Evolutionary conservation across 2,888 invertebrate species (phyloP), one percentile per base, ranked within the genome.

Genomic region (Tridacna gigas): DNA sequence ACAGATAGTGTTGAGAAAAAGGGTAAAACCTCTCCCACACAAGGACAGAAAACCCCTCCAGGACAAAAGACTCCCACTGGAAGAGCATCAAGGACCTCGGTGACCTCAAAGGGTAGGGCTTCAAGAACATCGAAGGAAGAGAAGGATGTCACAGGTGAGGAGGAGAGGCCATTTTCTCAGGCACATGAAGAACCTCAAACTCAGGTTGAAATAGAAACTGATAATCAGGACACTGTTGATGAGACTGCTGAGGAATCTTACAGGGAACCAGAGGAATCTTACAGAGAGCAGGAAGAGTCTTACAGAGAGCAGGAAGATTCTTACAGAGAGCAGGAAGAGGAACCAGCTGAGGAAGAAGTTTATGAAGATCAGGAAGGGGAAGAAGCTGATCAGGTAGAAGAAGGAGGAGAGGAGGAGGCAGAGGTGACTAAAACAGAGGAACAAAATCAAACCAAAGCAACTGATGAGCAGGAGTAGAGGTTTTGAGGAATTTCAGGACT

Each of bases 171-270:
- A 22, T 82, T 88, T 28, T 88, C 89, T 20, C 82, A 89, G 63
- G 85, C 87, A 37, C 88, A 88, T 74, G 89, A 89, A 71, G 88
- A 90, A 48, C 90, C 90, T 11, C 63, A 88, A 15, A 90, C 90
- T 56, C 90, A 90, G 60, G 84, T 90, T n/a, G 90, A 89, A 71
- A 89, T 90, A 75, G 89, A 90, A 56, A 66, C 83, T 28, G 87
- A 85, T 56, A 84, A 86, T 20, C 81, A 79, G 18, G 74, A 71
- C 51, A 22, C 71, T 51, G 71, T 22, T 0, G 69, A 69, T 47
- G 47, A 18, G 20, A 18, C 45, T 69, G 69, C 26, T 5, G 71
- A 71, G 13, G n/a, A 69, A 20, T 37, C 37, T 4, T 37, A 37
- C 13, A 51, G 51, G 13, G 71, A 67, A 45, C 37, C 67, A 37